Conservation (phyloP, 2,113 vertebrate genomes). For the Mugil cephalus region DNA sequence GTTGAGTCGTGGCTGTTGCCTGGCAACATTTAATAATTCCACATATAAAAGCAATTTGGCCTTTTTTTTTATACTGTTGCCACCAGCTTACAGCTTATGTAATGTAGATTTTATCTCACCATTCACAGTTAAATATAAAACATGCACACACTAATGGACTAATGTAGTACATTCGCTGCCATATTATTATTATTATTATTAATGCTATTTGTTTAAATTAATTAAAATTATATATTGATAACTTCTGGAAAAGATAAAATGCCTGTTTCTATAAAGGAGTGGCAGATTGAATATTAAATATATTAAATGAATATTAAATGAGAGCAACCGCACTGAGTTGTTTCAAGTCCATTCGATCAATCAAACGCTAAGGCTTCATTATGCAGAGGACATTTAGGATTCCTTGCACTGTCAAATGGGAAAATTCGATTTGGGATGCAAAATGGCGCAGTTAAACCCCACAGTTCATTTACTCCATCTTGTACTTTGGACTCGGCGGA, state of each 20-base stretch:
- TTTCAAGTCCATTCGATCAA: conserved; percentile 1
- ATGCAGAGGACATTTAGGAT: conserved; percentile 18
- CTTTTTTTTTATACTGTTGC: conserved; percentile 14
- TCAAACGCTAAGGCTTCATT: background rate
- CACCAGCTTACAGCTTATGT: background rate
- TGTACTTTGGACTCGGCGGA: conserved; percentile 17
- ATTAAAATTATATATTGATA: too few species aligned
- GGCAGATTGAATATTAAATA: conserved; percentile 9
- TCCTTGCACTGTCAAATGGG: conserved; percentile 14
- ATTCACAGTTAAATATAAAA: background rate
- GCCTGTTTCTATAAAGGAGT: background rate
- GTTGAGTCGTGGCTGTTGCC: conserved; percentile 44
- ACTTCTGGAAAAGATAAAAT: too few species aligned
- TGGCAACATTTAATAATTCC: conserved; percentile 39
- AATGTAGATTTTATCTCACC: conserved; percentile 27
- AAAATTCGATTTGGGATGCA: conserved; percentile 51
- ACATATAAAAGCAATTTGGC: conserved; percentile 32
- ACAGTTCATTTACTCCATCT: conserved; percentile 44
- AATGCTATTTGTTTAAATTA: background rate
- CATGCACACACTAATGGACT: background rate
- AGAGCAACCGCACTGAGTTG: background rate
- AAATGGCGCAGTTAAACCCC: conserved; percentile 23
- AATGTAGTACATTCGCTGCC: too few species aligned
- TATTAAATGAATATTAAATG: conserved; percentile 15
- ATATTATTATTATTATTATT: background rate